Percentiles rank a stretch among this genome's conserved stretches.
Evolutionary conservation across 2,888 invertebrate genomes (phyloP).

Genomic region (Heliconius hortense): DNA sequence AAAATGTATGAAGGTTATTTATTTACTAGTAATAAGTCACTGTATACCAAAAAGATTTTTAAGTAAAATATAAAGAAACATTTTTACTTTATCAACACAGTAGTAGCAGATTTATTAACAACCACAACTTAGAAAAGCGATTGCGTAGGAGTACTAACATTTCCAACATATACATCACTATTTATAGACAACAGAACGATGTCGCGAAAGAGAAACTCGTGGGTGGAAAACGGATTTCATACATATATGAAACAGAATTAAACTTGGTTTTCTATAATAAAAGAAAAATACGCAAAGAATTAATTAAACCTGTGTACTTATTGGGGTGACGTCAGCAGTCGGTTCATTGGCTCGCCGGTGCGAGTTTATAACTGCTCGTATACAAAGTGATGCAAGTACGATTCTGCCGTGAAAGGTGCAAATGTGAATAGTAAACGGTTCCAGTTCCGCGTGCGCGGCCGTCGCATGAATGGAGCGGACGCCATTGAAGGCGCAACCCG

Average conservation of each 20-base stretch:
- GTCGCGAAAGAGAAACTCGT: constrained; percentile 61
- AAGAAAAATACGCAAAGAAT: constrained; percentile 16
- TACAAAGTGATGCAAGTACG: constrained; percentile 35
- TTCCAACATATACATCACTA: constrained; percentile 67
- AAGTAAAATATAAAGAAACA: not conserved
- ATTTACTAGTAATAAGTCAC: not conserved
- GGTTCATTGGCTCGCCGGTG: constrained; percentile 38
- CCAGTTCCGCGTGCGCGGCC: constrained; percentile 54
- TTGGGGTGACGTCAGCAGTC: constrained; percentile 34
- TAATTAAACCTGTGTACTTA: constrained; percentile 5
- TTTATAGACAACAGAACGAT: constrained; percentile 65
- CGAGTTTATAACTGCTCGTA: constrained; percentile 35
- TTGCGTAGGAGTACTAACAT: constrained; percentile 66
- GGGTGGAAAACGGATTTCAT: constrained; percentile 46
- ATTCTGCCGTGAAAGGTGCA: constrained; percentile 49
- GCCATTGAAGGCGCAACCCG: constrained; percentile 58
- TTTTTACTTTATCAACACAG: not conserved
- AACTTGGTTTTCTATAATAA: constrained; percentile 26
- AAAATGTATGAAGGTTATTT: not conserved
- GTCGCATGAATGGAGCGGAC: constrained; percentile 66
- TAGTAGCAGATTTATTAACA: not conserved
- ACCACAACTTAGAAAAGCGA: constrained; percentile 10
- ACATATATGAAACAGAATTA: constrained; percentile 35
- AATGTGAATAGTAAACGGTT: constrained; percentile 57
- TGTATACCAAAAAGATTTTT: not conserved